Base-by-base conservation (phyloP, 2,888 invertebrate species). In the Lysandra bellargus region DNA sequence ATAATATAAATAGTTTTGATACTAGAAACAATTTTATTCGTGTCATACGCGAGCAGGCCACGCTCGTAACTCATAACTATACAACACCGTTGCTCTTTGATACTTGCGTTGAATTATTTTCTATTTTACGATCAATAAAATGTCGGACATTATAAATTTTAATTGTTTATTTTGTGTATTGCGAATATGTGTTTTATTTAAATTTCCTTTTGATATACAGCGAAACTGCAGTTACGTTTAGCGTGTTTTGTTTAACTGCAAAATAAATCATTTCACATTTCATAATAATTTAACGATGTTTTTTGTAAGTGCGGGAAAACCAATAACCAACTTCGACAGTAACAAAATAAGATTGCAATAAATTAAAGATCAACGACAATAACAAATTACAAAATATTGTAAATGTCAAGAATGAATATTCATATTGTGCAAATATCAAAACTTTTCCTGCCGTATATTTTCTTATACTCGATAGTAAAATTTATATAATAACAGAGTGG, bases 1-100 rank as follows among this genome's bases (percentile, higher is more conserved):
- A 92, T 92, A 91, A 90, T 94, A 91, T 92, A 93, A 93, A 93
- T 94, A 94, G 94, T 93, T 93, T 92, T 91, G 88, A 89, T 85
- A 80, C 89, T 88, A 87, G 87, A 87, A 88, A 90, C 92, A 89
- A 92, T 93, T 92, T 92, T 91, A 92, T 91, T 87, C 86, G 85
- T 90, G 91, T 91, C 90, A 86, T 87, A 86, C 86, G 88, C 86
- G 88, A 89, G 88, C 92, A 90, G 89, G 88, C 90, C 86, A 84
- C 89, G 88, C 86, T 84, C 88, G 87, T 94, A 91, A 93, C 86
- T 94, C 94, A 94, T 94, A 93, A 88, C 90, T 90, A 84, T 85
- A 87, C 84, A 78, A 79, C 83, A 78, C 81, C 69, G 77, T 12
- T 30, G 69, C 37, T 79, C 80, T 83, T 92, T 93, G 93, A 90